These are phyloP conservation scores for Catharus ustulatus DNA, from an alignment of 2,797 vertebrate genomes.

Conservation along the genomic window DNA sequence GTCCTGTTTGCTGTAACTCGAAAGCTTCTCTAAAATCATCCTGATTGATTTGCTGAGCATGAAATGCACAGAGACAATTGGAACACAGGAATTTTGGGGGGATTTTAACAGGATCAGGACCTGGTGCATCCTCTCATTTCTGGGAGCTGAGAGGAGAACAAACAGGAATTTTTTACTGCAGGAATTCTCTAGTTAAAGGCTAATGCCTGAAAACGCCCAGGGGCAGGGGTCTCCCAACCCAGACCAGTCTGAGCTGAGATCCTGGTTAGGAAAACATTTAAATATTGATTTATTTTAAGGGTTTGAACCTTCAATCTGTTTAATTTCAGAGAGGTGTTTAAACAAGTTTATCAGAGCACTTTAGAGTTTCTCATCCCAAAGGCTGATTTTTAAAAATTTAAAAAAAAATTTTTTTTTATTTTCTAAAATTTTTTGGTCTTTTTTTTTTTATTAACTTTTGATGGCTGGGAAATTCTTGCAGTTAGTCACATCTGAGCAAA, in stretches of 20 bases:
- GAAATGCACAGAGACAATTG: neutral
- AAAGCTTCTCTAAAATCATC: neutral
- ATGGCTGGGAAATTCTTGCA: slow-evolving; percentile 67
- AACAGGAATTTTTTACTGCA: neutral
- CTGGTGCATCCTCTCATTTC: neutral
- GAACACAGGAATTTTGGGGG: neutral
- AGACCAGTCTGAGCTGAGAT: neutral
- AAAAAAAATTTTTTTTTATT: too few relatives aligned
- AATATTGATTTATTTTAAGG: neutral
- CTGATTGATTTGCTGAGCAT: neutral
- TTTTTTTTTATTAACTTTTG: slow-evolving; percentile 59
- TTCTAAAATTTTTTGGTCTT: neutral
- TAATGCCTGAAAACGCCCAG: neutral
- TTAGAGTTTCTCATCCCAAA: neutral
- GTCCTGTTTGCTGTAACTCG: neutral
- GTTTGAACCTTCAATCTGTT: too few relatives aligned
- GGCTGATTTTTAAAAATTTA: neutral
- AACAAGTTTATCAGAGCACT: neutral
- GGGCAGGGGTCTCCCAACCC: slow-evolving; percentile 8
- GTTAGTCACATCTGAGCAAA: slow-evolving; percentile 78
- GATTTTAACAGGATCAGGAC: neutral
- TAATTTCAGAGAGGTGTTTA: too few relatives aligned
- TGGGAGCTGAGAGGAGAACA: neutral
- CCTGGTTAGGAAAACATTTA: neutral
- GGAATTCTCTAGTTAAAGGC: slow-evolving; percentile 3